Evolutionary conservation across 2,113 vertebrate genomes (phyloP).

Genomic region (Dipodomys ordii): DNA sequence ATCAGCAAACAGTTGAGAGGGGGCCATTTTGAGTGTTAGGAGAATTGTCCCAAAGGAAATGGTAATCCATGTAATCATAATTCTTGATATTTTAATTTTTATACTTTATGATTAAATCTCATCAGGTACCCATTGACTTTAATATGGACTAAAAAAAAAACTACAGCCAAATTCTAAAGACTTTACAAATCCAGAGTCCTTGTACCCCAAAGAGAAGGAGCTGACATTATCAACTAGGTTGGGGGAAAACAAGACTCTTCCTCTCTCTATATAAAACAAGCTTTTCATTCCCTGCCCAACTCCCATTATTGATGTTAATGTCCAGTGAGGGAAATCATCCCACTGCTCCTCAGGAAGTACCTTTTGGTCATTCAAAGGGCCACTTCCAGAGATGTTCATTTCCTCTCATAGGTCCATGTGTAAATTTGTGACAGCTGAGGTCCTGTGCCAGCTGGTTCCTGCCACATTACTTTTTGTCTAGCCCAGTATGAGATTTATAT

Average conservation of each 20-base stretch:
- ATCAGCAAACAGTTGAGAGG: neutral
- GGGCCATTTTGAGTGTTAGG: neutral
- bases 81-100: neutral
- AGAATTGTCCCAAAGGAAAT: neutral
- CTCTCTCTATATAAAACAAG: neutral
- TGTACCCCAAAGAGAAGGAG: neutral
- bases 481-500: neutral
- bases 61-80: neutral
- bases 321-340: neutral
- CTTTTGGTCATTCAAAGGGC: too few relatives aligned
- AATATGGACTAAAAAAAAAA: neutral
- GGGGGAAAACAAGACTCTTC: neutral
- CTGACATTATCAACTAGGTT: neutral
- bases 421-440: neutral
- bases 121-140: neutral
- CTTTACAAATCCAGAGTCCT: neutral
- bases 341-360: neutral
- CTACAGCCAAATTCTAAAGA: neutral
- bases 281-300: neutral
- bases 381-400: neutral
- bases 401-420: neutral
- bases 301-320: neutral
- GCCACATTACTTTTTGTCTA: neutral
- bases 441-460: neutral
- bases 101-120: conserved; percentile 3